Conservation (phyloP, 2,888 invertebrate species). For the Cinara cedri region DNA sequence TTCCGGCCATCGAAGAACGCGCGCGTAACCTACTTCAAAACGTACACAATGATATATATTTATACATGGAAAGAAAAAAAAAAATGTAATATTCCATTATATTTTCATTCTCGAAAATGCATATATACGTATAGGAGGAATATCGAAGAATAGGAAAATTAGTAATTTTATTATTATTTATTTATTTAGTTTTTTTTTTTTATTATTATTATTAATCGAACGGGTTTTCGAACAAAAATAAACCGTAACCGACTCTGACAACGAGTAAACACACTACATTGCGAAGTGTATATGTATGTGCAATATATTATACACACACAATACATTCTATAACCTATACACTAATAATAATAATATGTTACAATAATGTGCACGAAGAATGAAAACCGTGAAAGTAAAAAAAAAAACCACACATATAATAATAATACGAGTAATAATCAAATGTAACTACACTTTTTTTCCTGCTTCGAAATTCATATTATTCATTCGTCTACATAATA, state of each 20-base stretch:
- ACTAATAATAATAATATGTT: not conserved
- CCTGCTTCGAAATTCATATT: not conserved
- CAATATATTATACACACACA: too few relatives aligned
- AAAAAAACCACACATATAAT: not conserved
- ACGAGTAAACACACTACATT: slow-evolving; percentile 12
- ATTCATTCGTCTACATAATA: not conserved
- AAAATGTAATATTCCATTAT: slow-evolving; percentile 38
- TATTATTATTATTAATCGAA: slow-evolving; percentile 31
- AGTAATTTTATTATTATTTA: slow-evolving; percentile 24
- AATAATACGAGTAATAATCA: too few relatives aligned
- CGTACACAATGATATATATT: slow-evolving; percentile 36
- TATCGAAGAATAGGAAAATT: slow-evolving; percentile 30
- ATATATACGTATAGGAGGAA: not conserved
- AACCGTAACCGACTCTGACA: slow-evolving; percentile 48
- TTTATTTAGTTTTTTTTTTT: not conserved
- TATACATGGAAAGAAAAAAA: slow-evolving; percentile 8
- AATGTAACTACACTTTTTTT: not conserved
- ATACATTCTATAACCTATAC: too few relatives aligned
- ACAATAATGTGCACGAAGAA: slow-evolving; percentile 24
- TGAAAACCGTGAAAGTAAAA: slow-evolving; percentile 48
- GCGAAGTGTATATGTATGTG: not conserved
- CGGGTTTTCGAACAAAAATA: slow-evolving; percentile 24
- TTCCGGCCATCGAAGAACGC: slow-evolving; percentile 46
- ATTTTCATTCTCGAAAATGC: slow-evolving; percentile 14
- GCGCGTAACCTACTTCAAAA: slow-evolving; percentile 50